Percentiles rank a stretch among this genome's conserved stretches.
These are phyloP conservation scores for Ectemnius cavifrons DNA, from an alignment of 2,888 invertebrate genomes.

Conservation along the genomic window DNA sequence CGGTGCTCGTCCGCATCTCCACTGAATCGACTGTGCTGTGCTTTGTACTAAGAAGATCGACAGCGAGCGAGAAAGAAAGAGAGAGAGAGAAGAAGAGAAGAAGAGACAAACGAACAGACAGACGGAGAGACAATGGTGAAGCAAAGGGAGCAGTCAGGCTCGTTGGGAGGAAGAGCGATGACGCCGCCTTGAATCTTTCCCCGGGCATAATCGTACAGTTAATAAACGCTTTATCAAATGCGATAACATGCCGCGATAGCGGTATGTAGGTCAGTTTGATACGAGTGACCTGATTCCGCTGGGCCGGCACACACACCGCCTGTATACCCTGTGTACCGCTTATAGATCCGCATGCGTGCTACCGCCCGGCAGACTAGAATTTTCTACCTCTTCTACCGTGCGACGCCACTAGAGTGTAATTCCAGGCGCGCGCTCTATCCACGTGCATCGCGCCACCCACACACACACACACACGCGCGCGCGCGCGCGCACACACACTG, in stretches of 20 bases:
- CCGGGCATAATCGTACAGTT: slow-evolving; percentile 71
- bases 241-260: slow-evolving; percentile 73
- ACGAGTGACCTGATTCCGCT: slow-evolving; percentile 75
- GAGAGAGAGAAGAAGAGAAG: no score
- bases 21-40: no score
- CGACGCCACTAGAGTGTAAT: slow-evolving; percentile 31
- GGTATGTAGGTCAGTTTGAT: slow-evolving; percentile 77
- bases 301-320: slow-evolving; percentile 40
- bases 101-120: no score
- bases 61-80: no score
- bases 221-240: slow-evolving; percentile 73
- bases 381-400: slow-evolving; percentile 29
- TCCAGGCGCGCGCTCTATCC: slow-evolving; percentile 42
- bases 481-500: slow-evolving; percentile 13
- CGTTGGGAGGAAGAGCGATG: slow-evolving; percentile 27
- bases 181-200: slow-evolving; percentile 60
- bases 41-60: no score
- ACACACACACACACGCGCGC: not conserved
- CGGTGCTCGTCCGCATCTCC: no score
- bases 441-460: slow-evolving; percentile 41
- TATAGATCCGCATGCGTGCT: slow-evolving; percentile 63
- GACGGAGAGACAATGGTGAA: no score
- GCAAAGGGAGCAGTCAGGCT: not conserved
- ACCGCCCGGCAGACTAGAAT: slow-evolving; percentile 36
- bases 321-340: slow-evolving; percentile 38